Base-by-base conservation (phyloP, 30 jellyfish, hydroid and myxozoan genomes). In the Hydractinia symbiolongicarpus region DNA sequence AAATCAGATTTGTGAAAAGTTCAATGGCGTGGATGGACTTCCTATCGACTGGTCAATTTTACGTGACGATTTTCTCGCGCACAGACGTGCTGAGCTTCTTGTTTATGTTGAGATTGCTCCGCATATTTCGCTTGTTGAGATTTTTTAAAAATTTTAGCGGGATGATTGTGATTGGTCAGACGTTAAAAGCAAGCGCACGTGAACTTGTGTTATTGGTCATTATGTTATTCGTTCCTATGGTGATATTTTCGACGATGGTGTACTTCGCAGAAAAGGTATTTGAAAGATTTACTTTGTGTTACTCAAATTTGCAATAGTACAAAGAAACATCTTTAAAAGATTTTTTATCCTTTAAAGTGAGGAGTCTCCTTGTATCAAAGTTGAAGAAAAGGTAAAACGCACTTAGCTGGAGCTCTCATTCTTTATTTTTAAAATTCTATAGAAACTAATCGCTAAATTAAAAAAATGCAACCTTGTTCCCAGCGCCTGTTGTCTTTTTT, bases 191-290 rank as follows among this genome's bases (percentile, higher is more conserved):
- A 70, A 91, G 98, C 70, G 96, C 95, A 44, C 76, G 93, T 53
- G 95, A 91, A 81, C 81, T 91, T 67, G 75, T 86, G 73, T 88
- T 91, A 21, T 87, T 91, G 75, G 95, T 91, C 30, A 62, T 91
- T 50, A 86, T 91, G 44, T 84, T 91, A 20, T 85, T 83, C 20
- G 80, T 91, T 66, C 98, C 98, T 16, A 91, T 87, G 95, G 96
- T 91, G 57, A 87, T 87, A 54, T 91, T 91, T 64, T 85, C 98
- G 8, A 91, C 94, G 9, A 66, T 91, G 83, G 95, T 88, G 61
- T 91, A 91, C 60, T 91, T 72, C 79, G 98, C 98, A 15, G 98
- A 91, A 82, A 73, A 86, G 88, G 98, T 91, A 78, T 76, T 88
- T 67, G 44, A 30, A 30, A 30, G 44, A 30, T 30, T 30, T 50